These are phyloP conservation scores for Meloidogyne exigua DNA, from an alignment of 1,140 invertebrate genomes.

Conservation along the genomic window DNA sequence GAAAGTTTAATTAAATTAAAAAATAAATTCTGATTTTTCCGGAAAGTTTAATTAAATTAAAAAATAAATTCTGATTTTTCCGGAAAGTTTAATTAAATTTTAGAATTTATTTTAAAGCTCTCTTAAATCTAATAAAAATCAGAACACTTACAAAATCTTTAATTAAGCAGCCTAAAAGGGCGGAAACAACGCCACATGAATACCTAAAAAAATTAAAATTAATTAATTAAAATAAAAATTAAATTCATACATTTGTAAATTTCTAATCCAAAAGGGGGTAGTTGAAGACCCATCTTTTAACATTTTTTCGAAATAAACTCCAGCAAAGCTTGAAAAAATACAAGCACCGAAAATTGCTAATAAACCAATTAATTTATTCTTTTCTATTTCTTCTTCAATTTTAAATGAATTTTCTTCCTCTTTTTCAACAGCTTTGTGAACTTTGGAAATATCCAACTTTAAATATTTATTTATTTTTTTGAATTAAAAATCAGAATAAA, in stretches of 20 bases:
- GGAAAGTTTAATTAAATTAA: too few relatives aligned
- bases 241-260: slow-evolving; percentile 56
- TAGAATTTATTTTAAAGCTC: too few relatives aligned
- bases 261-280: slow-evolving; percentile 62
- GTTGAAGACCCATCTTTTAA: slow-evolving; percentile 58
- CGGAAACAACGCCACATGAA: slow-evolving; percentile 39
- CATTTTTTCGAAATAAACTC: slow-evolving; percentile 64
- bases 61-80: too few relatives aligned
- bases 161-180: slow-evolving; percentile 37
- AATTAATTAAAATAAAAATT: slow-evolving; percentile 16
- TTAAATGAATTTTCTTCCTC: not conserved
- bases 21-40: too few relatives aligned
- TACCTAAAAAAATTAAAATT: slow-evolving; percentile 31
- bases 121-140: not conserved
- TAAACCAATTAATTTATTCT: slow-evolving; percentile 56
- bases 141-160: slow-evolving; percentile 22
- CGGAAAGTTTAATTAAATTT: slow-evolving; percentile 1
- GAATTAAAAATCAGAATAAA: too few relatives aligned
- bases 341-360: slow-evolving; percentile 59
- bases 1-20: too few relatives aligned
- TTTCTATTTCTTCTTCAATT: slow-evolving; percentile 1
- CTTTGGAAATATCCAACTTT: slow-evolving; percentile 36
- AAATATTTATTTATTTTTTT: slow-evolving; percentile 17
- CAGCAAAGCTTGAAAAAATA: slow-evolving; percentile 62
- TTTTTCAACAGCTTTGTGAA: not conserved